Percentiles rank a stretch among this genome's conserved stretches.
phyloP scores from a whole-genome alignment of 2,797 vertebrate genomes.

The Lithobates pipiens region DNA sequence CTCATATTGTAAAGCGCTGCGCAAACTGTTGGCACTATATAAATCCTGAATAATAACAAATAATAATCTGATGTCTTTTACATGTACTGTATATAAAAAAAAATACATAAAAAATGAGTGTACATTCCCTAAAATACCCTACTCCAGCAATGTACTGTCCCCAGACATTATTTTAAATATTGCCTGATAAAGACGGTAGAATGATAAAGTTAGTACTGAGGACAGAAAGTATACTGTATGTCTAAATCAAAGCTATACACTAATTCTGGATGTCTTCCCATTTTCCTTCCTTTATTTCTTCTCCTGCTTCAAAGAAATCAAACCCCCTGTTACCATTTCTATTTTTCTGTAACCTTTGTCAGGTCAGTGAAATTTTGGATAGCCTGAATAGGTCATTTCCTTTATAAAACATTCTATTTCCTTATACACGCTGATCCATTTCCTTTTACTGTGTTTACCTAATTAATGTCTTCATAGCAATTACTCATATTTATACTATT shows the following conservation, averaged over 20 bases:
- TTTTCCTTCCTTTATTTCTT: slow-evolving; percentile 1
- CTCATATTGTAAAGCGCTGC: too few relatives aligned
- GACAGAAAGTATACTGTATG: background rate
- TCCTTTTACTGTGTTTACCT: slow-evolving; percentile 24
- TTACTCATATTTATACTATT: slow-evolving; percentile 1
- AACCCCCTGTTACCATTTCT: background rate
- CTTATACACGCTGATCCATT: slow-evolving; percentile 27
- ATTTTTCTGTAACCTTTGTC: background rate
- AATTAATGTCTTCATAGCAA: slow-evolving; percentile 8
- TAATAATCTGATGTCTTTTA: too few relatives aligned
- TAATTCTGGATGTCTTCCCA: background rate
- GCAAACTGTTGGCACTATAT: too few relatives aligned
- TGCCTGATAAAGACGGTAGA: too few relatives aligned
- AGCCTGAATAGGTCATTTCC: slow-evolving; percentile 27
- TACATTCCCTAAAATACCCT: too few relatives aligned
- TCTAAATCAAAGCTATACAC: background rate
- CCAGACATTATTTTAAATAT: too few relatives aligned
- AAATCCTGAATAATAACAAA: too few relatives aligned
- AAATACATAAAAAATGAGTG: too few relatives aligned
- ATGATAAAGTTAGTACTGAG: too few relatives aligned
- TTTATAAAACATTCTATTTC: slow-evolving; percentile 22
- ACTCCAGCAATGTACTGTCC: too few relatives aligned
- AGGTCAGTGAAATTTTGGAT: slow-evolving; percentile 7
- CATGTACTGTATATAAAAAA: too few relatives aligned
- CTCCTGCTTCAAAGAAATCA: background rate